Conservation (phyloP, 2,888 invertebrate species). For the Neoitamus cyanurus region DNA sequence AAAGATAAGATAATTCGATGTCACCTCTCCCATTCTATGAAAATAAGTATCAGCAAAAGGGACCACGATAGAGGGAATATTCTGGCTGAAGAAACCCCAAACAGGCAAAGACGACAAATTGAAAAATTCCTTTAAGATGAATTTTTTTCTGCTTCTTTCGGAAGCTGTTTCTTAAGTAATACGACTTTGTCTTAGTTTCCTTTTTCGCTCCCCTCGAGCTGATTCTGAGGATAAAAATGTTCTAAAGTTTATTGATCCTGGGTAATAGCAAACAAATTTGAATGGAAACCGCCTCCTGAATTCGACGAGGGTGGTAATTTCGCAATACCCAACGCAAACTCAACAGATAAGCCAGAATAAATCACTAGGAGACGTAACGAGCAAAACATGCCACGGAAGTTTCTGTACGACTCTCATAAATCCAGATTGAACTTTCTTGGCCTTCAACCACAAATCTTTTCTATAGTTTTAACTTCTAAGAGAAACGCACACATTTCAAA, state of each 20-base stretch:
- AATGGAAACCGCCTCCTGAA: slow-evolving; percentile 16
- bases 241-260: slow-evolving; percentile 26
- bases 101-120: slow-evolving; percentile 36
- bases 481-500: neutral
- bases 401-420: neutral
- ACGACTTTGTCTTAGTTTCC: slow-evolving; percentile 25
- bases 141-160: neutral
- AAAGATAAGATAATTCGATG: slow-evolving; percentile 43
- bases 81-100: neutral
- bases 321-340: slow-evolving; percentile 7
- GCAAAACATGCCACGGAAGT: neutral
- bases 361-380: slow-evolving; percentile 15
- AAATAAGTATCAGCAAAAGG: slow-evolving; percentile 21
- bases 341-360: neutral
- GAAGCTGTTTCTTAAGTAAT: slow-evolving; percentile 1
- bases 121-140: slow-evolving; percentile 39
- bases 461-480: neutral
- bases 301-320: neutral
- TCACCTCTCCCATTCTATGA: slow-evolving; percentile 22
- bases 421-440: neutral
- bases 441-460: neutral
- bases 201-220: neutral
- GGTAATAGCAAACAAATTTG: slow-evolving; percentile 40
- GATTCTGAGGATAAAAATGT: slow-evolving; percentile 23
- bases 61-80: neutral